Percentiles rank a stretch among this genome's conserved stretches.
phyloP scores from a whole-genome alignment of 2,797 vertebrate genomes.

The Selene dorsalis region DNA sequence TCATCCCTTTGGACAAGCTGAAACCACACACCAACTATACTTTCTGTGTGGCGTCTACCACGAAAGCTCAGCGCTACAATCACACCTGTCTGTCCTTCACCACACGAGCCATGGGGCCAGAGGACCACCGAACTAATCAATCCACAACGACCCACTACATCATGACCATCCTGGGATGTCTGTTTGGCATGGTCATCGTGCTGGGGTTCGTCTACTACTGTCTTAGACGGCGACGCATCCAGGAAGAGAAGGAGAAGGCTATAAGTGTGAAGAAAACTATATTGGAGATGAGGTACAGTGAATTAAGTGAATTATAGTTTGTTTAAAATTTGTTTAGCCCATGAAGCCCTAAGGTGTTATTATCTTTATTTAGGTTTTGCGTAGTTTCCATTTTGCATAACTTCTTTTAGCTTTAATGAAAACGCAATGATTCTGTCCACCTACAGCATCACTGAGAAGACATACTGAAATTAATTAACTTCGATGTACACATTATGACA shows the following conservation, averaged over 20 bases:
- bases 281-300: slow-evolving; percentile 93
- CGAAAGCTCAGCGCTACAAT: slow-evolving; percentile 93
- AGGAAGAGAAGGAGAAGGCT: slow-evolving; percentile 96
- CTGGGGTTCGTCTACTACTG: slow-evolving; percentile 97
- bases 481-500: background rate
- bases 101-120: slow-evolving; percentile 87
- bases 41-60: slow-evolving; percentile 93
- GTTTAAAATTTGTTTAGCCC: no score
- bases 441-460: slow-evolving; percentile 3
- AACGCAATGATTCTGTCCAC: slow-evolving; percentile 4
- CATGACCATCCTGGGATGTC: slow-evolving; percentile 97
- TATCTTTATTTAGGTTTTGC: slow-evolving; percentile 5
- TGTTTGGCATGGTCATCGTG: slow-evolving; percentile 98
- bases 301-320: slow-evolving; percentile 20
- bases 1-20: slow-evolving; percentile 90
- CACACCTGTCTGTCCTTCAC: slow-evolving; percentile 96
- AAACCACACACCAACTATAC: slow-evolving; percentile 95
- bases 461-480: slow-evolving; percentile 1
- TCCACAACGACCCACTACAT: slow-evolving; percentile 99
- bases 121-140: slow-evolving; percentile 86
- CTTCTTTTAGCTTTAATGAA: slow-evolving; percentile 32
- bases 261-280: slow-evolving; percentile 99
- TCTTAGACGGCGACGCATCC: slow-evolving; percentile 90
- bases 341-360: background rate
- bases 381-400: background rate